phyloP scores from a whole-genome alignment of 1,140 invertebrate genomes.

The Chironomus striatipennis region DNA sequence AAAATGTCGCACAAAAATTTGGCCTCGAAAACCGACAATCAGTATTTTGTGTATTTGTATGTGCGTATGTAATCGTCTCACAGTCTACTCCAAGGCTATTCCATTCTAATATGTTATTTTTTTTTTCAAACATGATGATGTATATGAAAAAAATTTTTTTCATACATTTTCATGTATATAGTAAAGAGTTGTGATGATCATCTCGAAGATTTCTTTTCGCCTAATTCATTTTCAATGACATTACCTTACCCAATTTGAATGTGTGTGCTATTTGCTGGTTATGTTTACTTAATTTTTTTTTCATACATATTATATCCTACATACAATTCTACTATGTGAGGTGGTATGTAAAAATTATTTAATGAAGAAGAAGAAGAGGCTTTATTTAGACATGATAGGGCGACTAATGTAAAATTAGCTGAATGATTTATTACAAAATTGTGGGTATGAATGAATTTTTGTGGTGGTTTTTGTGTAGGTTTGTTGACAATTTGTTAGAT shows the following conservation, averaged over 20 bases:
- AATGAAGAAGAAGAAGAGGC: too few relatives aligned
- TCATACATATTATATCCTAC: too few relatives aligned
- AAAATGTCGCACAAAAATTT: neutral
- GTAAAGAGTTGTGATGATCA: neutral
- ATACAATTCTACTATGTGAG: too few relatives aligned
- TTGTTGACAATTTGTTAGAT: neutral
- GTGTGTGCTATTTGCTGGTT: neutral
- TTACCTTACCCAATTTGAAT: slow-evolving; percentile 17
- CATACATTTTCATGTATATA: neutral
- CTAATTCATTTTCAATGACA: slow-evolving; percentile 18
- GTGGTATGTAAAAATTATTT: too few relatives aligned
- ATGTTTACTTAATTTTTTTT: too few relatives aligned
- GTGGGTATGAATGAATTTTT: too few relatives aligned
- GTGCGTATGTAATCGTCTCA: neutral
- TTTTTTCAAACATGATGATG: too few relatives aligned
- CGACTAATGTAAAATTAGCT: too few relatives aligned
- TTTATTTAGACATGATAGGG: too few relatives aligned
- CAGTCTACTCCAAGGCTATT: slow-evolving; percentile 1
- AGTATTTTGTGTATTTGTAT: neutral
- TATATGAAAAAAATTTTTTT: neutral
- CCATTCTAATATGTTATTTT: slow-evolving; percentile 10
- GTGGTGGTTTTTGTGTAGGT: too few relatives aligned
- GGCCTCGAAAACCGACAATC: neutral
- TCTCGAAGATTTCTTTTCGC: neutral
- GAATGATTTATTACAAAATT: too few relatives aligned